Percentiles rank a stretch among this genome's conserved stretches.
These are phyloP conservation scores for Cryptus viduatorius DNA, from an alignment of 2,888 invertebrate species.

Conservation along the genomic window DNA sequence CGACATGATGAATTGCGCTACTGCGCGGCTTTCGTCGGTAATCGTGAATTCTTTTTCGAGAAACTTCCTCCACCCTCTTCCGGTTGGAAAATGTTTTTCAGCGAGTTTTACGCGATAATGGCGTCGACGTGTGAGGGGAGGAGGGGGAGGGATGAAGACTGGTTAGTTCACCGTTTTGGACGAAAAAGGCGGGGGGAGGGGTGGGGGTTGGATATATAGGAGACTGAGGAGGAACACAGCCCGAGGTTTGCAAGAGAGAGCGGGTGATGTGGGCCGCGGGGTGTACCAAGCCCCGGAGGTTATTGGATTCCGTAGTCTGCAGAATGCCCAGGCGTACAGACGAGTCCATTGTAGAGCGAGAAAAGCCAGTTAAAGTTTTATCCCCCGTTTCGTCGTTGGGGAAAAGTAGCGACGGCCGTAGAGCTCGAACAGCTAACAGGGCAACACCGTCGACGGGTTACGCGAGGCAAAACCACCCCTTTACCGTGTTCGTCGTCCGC, in stretches of 20 bases:
- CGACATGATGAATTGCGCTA: too few species aligned
- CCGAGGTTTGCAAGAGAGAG: background rate
- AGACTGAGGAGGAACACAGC: too few species aligned
- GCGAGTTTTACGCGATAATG: constrained; percentile 64
- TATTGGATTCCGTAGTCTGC: constrained; percentile 71
- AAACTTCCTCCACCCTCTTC: constrained; percentile 19
- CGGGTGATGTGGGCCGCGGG: constrained; percentile 14
- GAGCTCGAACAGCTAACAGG: constrained; percentile 29
- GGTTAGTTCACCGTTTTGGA: constrained; percentile 1
- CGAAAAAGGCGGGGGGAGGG: background rate
- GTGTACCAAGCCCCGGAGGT: constrained; percentile 50
- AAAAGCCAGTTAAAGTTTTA: constrained; percentile 71
- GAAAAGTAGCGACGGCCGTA: constrained; percentile 3
- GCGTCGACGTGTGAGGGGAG: constrained; percentile 3
- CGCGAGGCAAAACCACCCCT: constrained; percentile 26
- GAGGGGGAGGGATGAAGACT: background rate
- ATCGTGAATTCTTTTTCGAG: constrained; percentile 17
- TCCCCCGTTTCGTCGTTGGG: constrained; percentile 50
- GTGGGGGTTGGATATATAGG: background rate
- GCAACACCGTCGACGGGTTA: constrained; percentile 33
- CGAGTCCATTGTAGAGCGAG: constrained; percentile 70
- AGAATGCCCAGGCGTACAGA: constrained; percentile 68
- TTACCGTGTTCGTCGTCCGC: constrained; percentile 7
- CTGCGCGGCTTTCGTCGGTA: background rate
- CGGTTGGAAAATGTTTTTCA: constrained; percentile 34